A percentile compares a stretch with the other conserved stretches of the same genome.
phyloP scores from a whole-genome alignment of 1,140 invertebrate species.

The Centruroides vittatus region DNA sequence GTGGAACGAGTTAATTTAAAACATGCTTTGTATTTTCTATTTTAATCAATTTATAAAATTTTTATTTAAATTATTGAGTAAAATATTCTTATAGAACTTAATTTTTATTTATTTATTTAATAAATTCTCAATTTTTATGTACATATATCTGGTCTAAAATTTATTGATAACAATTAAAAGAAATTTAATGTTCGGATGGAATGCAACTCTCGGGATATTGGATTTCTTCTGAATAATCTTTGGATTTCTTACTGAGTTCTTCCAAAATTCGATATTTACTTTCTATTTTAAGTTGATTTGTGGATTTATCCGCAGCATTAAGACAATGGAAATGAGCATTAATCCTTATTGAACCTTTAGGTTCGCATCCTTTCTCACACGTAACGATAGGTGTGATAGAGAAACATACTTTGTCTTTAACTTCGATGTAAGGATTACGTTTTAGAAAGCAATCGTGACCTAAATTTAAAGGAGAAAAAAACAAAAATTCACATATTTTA shows the following conservation, averaged over 20 bases:
- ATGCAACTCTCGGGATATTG: conserved; percentile 4
- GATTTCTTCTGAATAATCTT: conserved; percentile 3
- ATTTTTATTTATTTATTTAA: too few species aligned
- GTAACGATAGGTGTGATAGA: conserved; percentile 2
- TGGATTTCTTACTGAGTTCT: conserved; percentile 8
- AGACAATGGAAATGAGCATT: conserved; percentile 4
- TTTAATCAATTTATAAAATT: too few species aligned
- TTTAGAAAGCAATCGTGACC: conserved; percentile 3
- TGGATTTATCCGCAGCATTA: background rate
- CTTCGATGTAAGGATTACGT: background rate
- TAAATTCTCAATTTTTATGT: too few species aligned
- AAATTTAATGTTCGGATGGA: background rate
- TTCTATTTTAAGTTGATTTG: background rate
- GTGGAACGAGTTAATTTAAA: too few species aligned
- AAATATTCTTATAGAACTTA: too few species aligned
- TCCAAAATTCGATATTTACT: background rate
- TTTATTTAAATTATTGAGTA: too few species aligned
- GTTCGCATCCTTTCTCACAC: conserved; percentile 2
- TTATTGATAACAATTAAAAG: too few species aligned
- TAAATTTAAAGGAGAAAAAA: background rate
- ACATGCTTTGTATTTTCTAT: too few species aligned
- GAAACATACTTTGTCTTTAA: conserved; percentile 7
- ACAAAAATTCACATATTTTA: background rate
- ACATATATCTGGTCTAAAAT: too few species aligned
- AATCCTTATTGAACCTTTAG: background rate